These are phyloP conservation scores for Labeo catla DNA, from an alignment of 2,113 vertebrate species.

Conservation along the genomic window DNA sequence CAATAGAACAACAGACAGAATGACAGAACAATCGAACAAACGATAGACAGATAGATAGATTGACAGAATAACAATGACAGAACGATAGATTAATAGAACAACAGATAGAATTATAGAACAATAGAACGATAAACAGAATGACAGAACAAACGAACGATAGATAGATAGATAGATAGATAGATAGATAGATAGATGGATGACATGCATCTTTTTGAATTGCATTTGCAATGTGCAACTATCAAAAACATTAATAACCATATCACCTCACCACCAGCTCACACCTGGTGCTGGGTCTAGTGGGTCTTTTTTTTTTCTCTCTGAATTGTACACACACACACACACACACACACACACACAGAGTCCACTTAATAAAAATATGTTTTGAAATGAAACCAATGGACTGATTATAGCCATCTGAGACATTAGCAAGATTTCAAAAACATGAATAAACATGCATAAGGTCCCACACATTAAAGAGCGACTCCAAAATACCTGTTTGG, in stretches of 20 bases:
- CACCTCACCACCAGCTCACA: background rate
- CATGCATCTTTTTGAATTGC: too few species aligned
- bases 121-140: background rate
- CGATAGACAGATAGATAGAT: background rate
- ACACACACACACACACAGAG: background rate
- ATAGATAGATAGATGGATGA: too few species aligned
- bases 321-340: background rate
- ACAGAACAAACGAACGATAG: background rate
- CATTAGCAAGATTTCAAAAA: background rate
- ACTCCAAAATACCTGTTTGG: slow-evolving; percentile 11
- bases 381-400: slow-evolving; percentile 21
- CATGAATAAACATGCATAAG: slow-evolving; percentile 22
- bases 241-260: slow-evolving; percentile 5
- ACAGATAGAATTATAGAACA: background rate
- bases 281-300: background rate
- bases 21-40: background rate
- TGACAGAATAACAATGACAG: background rate
- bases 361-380: background rate
- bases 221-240: background rate
- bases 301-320: background rate
- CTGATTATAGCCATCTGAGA: slow-evolving; percentile 7
- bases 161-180: background rate
- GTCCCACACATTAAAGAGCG: background rate
- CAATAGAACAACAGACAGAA: background rate
- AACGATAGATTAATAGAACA: background rate